Evolutionary conservation across 2,888 invertebrate species (phyloP).

Genomic region (Drosophila buzzatii): DNA sequence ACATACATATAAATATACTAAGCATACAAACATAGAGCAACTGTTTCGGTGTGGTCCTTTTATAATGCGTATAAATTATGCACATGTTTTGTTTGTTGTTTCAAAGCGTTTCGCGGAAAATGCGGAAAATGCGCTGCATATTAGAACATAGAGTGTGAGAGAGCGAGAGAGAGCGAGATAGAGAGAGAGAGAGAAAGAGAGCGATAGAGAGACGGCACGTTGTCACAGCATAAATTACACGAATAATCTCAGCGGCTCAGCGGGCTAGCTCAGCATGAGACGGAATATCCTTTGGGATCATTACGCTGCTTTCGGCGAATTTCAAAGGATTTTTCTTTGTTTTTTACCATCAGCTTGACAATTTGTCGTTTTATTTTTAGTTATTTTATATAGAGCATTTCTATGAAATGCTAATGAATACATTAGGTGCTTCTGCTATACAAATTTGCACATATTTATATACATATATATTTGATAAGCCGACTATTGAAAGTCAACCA

Average conservation of each 20-base stretch:
- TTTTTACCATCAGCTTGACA: conserved; percentile 9
- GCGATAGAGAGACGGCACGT: background rate
- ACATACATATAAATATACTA: conserved; percentile 12
- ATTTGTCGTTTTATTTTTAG: conserved; percentile 3
- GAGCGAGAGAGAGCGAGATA: background rate
- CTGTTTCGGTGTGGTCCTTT: conserved; percentile 32
- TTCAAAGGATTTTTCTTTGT: conserved; percentile 18
- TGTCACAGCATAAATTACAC: conserved; percentile 42
- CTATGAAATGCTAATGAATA: conserved; percentile 4
- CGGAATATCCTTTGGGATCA: conserved; percentile 7
- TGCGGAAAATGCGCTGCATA: conserved; percentile 46
- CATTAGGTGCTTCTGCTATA: background rate
- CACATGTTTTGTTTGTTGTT: conserved; percentile 64
- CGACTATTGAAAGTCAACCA: background rate
- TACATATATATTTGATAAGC: background rate
- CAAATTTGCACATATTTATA: background rate
- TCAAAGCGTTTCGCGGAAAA: conserved; percentile 58
- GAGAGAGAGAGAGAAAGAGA: background rate
- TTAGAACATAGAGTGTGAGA: conserved; percentile 25
- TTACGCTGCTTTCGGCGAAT: conserved; percentile 8
- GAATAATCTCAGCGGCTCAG: conserved; percentile 28
- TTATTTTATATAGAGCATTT: background rate
- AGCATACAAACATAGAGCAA: conserved; percentile 11
- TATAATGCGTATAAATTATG: conserved; percentile 61
- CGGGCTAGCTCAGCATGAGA: background rate